Percentiles rank a stretch among this genome's conserved stretches.
Conservation (phyloP, 53 echinoderm and acorn worm genomes). For the Paracentrotus lividus region DNA sequence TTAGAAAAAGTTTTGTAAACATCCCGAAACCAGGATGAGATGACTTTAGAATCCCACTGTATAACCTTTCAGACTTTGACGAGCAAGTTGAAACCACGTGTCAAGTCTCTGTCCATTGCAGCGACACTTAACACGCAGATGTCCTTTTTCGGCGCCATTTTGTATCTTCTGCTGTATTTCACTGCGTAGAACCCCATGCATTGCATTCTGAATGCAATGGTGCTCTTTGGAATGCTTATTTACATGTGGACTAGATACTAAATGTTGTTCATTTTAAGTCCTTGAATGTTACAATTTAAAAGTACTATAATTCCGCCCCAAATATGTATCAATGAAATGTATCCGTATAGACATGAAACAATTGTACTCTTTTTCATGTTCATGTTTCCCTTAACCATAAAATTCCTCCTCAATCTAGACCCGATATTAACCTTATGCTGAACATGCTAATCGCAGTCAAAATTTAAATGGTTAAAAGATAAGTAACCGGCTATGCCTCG, state of each 20-base stretch:
- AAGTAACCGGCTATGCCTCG: background rate
- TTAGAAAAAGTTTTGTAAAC: slow-evolving; percentile 52
- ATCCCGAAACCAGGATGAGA: slow-evolving; percentile 5
- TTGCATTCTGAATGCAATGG: background rate
- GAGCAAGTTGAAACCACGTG: slow-evolving; percentile 49
- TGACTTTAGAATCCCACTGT: background rate
- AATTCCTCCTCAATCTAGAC: background rate
- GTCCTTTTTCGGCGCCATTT: slow-evolving; percentile 54
- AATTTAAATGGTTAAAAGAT: background rate
- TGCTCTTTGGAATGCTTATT: background rate
- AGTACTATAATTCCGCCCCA: background rate
- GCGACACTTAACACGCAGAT: slow-evolving; percentile 63
- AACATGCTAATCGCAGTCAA: background rate
- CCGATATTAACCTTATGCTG: background rate
- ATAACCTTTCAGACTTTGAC: slow-evolving; percentile 14
- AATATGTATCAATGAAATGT: background rate
- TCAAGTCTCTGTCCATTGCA: slow-evolving; percentile 47
- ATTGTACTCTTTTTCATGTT: too few species aligned
- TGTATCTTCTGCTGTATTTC: slow-evolving; percentile 7
- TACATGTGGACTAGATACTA: background rate
- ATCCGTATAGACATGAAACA: too few species aligned
- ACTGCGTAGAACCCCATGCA: background rate
- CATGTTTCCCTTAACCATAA: background rate
- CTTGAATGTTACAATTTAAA: background rate
- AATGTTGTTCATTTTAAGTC: background rate